A percentile compares a stretch with the other conserved stretches of the same genome.
phyloP scores from a whole-genome alignment of 53 echinoderm and acorn worm genomes.

The Zoroaster sp. region DNA sequence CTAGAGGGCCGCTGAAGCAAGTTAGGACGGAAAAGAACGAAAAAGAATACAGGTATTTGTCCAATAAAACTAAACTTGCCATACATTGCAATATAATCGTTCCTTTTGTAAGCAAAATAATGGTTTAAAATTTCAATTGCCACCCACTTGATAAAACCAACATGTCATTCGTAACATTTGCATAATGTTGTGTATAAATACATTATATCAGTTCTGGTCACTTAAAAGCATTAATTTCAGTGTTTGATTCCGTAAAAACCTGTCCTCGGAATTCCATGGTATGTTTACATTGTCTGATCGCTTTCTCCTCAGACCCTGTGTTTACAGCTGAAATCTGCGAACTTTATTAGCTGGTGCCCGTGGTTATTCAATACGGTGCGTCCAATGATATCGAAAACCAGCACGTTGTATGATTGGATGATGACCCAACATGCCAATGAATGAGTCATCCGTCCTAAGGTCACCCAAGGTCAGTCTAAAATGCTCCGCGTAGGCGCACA shows the following conservation, averaged over 20 bases:
- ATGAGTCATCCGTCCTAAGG: constrained; percentile 35
- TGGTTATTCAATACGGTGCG: not conserved
- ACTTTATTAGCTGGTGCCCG: constrained; percentile 22
- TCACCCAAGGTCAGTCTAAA: constrained; percentile 14
- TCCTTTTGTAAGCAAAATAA: too few relatives aligned
- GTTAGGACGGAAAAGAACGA: too few relatives aligned
- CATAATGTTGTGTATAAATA: too few relatives aligned
- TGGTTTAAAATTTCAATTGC: too few relatives aligned
- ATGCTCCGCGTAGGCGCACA: constrained; percentile 11
- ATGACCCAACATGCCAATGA: constrained; percentile 36
- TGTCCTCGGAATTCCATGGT: not conserved
- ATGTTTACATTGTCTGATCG: not conserved
- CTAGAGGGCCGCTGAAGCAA: too few relatives aligned
- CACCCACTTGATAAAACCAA: too few relatives aligned
- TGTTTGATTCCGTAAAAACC: too few relatives aligned
- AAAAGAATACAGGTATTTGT: too few relatives aligned
- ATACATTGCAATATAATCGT: too few relatives aligned
- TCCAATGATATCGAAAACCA: constrained; percentile 32
- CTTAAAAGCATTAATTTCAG: not conserved
- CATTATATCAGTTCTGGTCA: not conserved
- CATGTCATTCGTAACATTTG: too few relatives aligned
- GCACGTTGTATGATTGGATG: constrained; percentile 23
- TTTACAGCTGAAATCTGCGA: constrained; percentile 45
- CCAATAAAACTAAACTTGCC: too few relatives aligned
- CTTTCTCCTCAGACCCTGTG: not conserved